phyloP scores from a whole-genome alignment of 2,113 vertebrate species.

The Catharus minimus region DNA sequence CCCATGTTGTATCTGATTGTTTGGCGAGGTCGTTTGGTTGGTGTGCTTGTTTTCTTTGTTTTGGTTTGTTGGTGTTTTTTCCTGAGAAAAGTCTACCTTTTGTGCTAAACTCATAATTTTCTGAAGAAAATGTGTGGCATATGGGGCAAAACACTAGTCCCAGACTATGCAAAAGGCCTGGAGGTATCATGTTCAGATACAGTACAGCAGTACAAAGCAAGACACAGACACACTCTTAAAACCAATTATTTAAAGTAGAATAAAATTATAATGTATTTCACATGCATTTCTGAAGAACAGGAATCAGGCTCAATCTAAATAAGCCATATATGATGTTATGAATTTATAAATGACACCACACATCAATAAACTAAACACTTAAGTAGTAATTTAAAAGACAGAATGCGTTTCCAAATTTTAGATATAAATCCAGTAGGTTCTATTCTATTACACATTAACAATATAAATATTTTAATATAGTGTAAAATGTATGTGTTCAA shows the following conservation, averaged over 20 bases:
- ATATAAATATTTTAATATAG: slow-evolving; percentile 65
- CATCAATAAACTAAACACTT: slow-evolving; percentile 52
- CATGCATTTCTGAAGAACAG: slow-evolving; percentile 13
- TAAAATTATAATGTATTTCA: slow-evolving; percentile 22
- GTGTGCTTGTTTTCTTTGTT: background rate
- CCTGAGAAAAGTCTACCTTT: background rate
- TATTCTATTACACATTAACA: slow-evolving; percentile 50
- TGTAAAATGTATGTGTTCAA: slow-evolving; percentile 57
- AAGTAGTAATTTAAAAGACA: slow-evolving; percentile 52
- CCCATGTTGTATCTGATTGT: background rate
- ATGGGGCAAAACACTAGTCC: background rate
- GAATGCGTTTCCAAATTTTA: slow-evolving; percentile 35
- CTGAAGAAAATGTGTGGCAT: background rate
- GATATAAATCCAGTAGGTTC: slow-evolving; percentile 26
- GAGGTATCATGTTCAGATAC: background rate
- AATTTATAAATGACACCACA: slow-evolving; percentile 52
- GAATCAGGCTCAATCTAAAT: slow-evolving; percentile 9
- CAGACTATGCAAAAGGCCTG: background rate
- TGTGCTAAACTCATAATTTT: background rate
- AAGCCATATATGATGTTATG: background rate
- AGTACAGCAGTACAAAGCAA: background rate
- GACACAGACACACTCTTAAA: background rate
- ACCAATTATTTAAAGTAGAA: slow-evolving; percentile 1
- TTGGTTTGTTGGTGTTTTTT: background rate
- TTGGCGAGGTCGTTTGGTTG: background rate